Conservation (phyloP, 30 jellyfish, hydroid and myxozoan species). For the Aurelia coerulea region DNA sequence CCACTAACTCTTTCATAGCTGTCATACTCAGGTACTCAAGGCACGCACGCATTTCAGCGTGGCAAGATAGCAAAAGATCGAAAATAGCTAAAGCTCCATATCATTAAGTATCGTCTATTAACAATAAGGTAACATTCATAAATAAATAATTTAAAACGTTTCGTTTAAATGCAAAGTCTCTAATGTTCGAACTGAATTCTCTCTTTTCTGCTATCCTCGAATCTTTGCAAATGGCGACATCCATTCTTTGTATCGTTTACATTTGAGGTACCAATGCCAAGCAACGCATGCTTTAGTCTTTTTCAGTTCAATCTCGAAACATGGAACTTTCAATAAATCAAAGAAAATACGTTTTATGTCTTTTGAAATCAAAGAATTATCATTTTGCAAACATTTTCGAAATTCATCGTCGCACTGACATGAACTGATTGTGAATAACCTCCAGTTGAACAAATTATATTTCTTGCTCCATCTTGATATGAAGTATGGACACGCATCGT, state of each 20-base stretch:
- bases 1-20: too few relatives aligned
- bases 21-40: too few relatives aligned
- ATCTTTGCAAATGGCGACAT: constrained; percentile 69
- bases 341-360: constrained; percentile 77
- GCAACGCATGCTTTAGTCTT: constrained; percentile 66
- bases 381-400: constrained; percentile 69
- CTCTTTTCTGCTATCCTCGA: not conserved
- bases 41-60: too few relatives aligned
- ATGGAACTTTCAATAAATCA: constrained; percentile 85
- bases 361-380: constrained; percentile 48
- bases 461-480: constrained; percentile 77
- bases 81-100: too few relatives aligned
- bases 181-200: too few relatives aligned
- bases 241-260: constrained; percentile 58
- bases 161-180: too few relatives aligned
- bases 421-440: constrained; percentile 85
- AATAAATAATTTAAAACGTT: too few relatives aligned
- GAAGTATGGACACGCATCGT: constrained; percentile 82
- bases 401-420: constrained; percentile 85
- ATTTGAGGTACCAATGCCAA: constrained; percentile 85
- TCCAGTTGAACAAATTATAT: constrained; percentile 87
- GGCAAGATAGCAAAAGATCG: too few relatives aligned
- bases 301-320: constrained; percentile 71
- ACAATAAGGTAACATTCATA: too few relatives aligned
- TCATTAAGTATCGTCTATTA: too few relatives aligned